phyloP scores from a whole-genome alignment of 2,888 invertebrate genomes.

The Cyaniris semiargus region DNA sequence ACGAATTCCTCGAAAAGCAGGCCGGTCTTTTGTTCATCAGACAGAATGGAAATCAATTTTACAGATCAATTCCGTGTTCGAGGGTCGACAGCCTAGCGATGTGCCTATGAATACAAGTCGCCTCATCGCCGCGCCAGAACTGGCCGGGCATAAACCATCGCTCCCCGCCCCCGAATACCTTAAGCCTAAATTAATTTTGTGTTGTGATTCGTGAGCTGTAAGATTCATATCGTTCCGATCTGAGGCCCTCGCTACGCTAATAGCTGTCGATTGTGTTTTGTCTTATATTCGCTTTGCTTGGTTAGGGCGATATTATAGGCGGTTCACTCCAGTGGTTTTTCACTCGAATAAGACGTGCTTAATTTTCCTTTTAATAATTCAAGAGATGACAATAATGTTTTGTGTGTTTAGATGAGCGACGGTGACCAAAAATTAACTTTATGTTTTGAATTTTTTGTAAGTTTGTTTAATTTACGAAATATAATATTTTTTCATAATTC shows the following conservation, averaged over 20 bases:
- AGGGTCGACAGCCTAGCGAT: slow-evolving; percentile 50
- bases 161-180: slow-evolving; percentile 48
- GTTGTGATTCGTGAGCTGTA: slow-evolving; percentile 65
- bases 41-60: slow-evolving; percentile 64
- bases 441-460: background rate
- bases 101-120: slow-evolving; percentile 61
- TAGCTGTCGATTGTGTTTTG: slow-evolving; percentile 15
- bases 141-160: slow-evolving; percentile 47
- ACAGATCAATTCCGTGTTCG: slow-evolving; percentile 57
- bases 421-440: too few relatives aligned
- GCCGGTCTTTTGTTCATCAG: slow-evolving; percentile 53
- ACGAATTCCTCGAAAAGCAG: slow-evolving; percentile 35
- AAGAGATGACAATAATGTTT: too few relatives aligned
- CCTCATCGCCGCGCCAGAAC: slow-evolving; percentile 51
- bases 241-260: slow-evolving; percentile 44
- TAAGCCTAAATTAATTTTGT: slow-evolving; percentile 73
- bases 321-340: background rate
- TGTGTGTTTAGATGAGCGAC: too few relatives aligned
- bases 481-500: background rate
- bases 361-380: too few relatives aligned
- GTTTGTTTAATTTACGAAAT: background rate
- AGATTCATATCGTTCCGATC: slow-evolving; percentile 67
- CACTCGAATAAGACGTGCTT: background rate
- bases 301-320: background rate
- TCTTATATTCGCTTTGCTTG: background rate